Evolutionary conservation across 2,797 vertebrate species (phyloP).

Genomic region (Miichthys miiuy): DNA sequence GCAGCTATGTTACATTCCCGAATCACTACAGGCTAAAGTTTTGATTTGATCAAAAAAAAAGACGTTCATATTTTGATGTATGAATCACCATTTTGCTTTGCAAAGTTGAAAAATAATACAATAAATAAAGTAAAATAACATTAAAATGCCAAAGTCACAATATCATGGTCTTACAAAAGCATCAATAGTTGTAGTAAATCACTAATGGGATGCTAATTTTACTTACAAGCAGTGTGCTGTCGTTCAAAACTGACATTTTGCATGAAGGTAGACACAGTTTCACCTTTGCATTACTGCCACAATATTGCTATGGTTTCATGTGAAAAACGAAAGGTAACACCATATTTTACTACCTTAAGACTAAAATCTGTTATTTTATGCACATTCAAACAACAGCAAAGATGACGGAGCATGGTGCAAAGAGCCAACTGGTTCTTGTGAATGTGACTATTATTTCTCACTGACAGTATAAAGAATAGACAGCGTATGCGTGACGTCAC

Average conservation of each 20-base stretch:
- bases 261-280: conserved; percentile 46
- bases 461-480: too few relatives aligned
- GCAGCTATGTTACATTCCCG: conserved; percentile 37
- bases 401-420: conserved; percentile 7
- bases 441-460: background rate
- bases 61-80: conserved; percentile 13
- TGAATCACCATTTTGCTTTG: conserved; percentile 24
- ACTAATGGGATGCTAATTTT: conserved; percentile 39
- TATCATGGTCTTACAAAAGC: conserved; percentile 43
- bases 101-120: conserved; percentile 36
- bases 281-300: conserved; percentile 41
- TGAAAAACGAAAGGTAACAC: conserved; percentile 14
- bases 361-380: conserved; percentile 34
- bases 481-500: too few relatives aligned
- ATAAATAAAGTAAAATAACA: conserved; percentile 35
- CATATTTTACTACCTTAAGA: conserved; percentile 15
- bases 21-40: conserved; percentile 35
- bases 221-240: conserved; percentile 38
- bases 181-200: conserved; percentile 28
- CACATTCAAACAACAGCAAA: conserved; percentile 29
- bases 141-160: conserved; percentile 44
- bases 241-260: conserved; percentile 38
- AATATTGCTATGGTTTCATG: conserved; percentile 40
- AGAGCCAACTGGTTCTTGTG: background rate
- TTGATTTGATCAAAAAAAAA: conserved; percentile 47